Conservation (phyloP, 2,797 vertebrate genomes). For the Schizothorax lantsangensis region DNA sequence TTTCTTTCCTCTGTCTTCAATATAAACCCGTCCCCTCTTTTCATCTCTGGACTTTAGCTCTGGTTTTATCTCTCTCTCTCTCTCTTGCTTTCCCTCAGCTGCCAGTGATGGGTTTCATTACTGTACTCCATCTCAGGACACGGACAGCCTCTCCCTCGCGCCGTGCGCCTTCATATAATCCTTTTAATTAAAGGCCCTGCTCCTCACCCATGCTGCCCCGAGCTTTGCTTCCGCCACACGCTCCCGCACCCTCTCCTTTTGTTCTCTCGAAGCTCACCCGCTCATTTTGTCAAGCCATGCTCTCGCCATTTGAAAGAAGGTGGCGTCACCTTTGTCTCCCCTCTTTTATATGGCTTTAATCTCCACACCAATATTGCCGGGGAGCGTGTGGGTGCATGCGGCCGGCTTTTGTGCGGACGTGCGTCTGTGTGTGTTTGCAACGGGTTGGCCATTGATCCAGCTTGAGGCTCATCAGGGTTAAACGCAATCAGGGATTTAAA, state of each 20-base stretch:
- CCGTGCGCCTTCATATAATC: constrained; percentile 84
- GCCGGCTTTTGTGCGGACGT: constrained; percentile 51
- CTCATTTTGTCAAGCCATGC: constrained; percentile 80
- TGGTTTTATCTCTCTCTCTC: constrained; percentile 56
- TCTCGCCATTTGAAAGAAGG: constrained; percentile 82
- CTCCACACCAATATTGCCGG: constrained; percentile 78
- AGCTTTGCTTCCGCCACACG: constrained; percentile 75
- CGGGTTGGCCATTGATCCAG: constrained; percentile 72
- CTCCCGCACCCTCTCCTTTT: constrained; percentile 73
- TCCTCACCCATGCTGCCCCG: constrained; percentile 67
- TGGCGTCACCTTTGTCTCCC: constrained; percentile 83
- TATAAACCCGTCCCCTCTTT: constrained; percentile 41
- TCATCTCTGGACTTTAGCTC: constrained; percentile 32
- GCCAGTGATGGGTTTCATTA: constrained; percentile 80
- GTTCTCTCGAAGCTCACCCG: constrained; percentile 79
- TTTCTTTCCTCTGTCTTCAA: constrained; percentile 42
- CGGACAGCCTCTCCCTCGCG: constrained; percentile 79
- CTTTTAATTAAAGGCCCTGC: constrained; percentile 85
- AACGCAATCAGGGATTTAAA: constrained; percentile 79
- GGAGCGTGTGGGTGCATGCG: constrained; percentile 57
- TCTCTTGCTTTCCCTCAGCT: constrained; percentile 50
- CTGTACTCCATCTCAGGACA: constrained; percentile 81
- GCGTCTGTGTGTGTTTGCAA: constrained; percentile 63
- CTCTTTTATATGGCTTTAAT: constrained; percentile 81
- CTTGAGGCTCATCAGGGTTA: constrained; percentile 79